Percentiles rank a stretch among this genome's conserved stretches.
Evolutionary conservation across 2,888 invertebrate genomes (phyloP).

Genomic region (Sepioteuthis lessoniana): DNA sequence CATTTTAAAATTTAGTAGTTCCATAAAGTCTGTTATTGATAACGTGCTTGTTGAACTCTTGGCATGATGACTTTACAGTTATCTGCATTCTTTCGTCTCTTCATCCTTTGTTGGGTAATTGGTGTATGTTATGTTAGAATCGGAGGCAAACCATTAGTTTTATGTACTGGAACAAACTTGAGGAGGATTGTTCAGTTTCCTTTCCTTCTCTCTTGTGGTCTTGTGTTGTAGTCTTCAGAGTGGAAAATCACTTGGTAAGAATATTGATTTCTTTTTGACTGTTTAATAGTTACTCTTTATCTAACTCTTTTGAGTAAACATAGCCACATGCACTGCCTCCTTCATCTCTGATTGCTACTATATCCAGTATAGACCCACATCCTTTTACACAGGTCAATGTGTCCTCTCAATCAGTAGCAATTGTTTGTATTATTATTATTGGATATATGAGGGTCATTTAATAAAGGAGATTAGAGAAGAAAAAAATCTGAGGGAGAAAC

Average conservation of each 20-base stretch:
- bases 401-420: not conserved
- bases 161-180: conserved; percentile 1
- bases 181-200: not conserved
- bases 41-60: too few relatives aligned
- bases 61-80: too few relatives aligned
- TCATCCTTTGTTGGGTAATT: not conserved
- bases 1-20: too few relatives aligned
- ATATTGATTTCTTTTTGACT: conserved; percentile 16
- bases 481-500: too few relatives aligned
- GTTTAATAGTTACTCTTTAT: conserved; percentile 33
- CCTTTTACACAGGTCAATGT: not conserved
- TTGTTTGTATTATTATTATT: not conserved
- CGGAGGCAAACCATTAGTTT: not conserved
- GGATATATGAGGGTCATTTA: too few relatives aligned
- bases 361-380: not conserved
- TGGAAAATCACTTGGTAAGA: not conserved
- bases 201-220: not conserved
- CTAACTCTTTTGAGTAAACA: not conserved
- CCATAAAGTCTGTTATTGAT: too few relatives aligned
- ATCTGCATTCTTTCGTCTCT: not conserved
- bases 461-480: too few relatives aligned
- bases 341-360: not conserved
- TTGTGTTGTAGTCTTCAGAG: not conserved
- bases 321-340: not conserved
- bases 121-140: conserved; percentile 1